A percentile compares a stretch with the other conserved stretches of the same genome.
phyloP scores from a whole-genome alignment of 1,140 invertebrate genomes.

The Wiebesia pumilae region DNA sequence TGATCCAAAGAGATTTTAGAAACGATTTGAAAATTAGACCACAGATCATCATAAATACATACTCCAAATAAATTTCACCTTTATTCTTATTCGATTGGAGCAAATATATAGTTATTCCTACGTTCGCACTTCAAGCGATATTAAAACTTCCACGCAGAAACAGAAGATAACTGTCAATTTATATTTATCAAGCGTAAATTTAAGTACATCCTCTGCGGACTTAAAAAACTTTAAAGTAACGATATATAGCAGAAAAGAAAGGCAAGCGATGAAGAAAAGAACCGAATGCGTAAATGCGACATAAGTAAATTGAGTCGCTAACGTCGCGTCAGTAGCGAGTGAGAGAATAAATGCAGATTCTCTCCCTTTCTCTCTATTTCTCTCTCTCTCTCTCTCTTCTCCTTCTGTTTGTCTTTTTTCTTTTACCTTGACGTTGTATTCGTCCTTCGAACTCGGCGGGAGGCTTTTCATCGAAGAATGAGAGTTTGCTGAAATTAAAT shows the following conservation, averaged over 20 bases:
- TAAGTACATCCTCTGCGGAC: background rate
- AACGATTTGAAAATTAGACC: background rate
- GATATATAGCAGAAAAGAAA: background rate
- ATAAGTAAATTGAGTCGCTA: constrained; percentile 19
- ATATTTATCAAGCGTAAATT: background rate
- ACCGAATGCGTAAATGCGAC: background rate
- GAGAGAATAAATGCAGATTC: background rate
- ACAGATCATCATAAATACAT: background rate
- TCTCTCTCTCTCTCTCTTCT: background rate
- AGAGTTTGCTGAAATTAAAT: constrained; percentile 41
- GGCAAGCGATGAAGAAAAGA: background rate
- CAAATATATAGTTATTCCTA: too few species aligned
- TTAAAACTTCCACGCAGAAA: background rate
- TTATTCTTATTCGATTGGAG: background rate
- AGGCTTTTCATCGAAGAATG: constrained; percentile 37
- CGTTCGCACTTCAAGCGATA: too few species aligned
- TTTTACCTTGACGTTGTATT: background rate
- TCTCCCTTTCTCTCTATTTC: background rate
- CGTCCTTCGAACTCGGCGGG: background rate
- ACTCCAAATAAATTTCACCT: background rate
- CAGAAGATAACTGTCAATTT: background rate
- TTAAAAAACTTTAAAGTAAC: background rate
- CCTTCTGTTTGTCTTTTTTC: background rate
- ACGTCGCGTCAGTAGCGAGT: background rate
- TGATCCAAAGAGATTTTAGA: background rate